Conservation (phyloP, 2,113 vertebrate species). For the Lates calcarifer region DNA sequence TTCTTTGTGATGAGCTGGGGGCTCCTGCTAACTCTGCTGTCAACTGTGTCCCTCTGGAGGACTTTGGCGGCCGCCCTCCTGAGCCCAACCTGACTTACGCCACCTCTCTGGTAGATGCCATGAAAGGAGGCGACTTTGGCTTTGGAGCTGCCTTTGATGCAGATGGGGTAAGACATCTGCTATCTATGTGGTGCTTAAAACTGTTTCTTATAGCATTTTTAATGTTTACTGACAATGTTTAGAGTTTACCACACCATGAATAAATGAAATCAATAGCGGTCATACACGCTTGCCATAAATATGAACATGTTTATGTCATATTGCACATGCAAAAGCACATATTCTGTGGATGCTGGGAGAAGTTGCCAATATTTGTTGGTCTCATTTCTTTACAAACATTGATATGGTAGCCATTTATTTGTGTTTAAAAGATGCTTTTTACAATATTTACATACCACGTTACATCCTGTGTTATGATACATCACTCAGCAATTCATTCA, state of each 20-base stretch:
- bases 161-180: slow-evolving; percentile 89
- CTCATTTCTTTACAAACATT: neutral
- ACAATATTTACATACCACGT: neutral
- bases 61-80: slow-evolving; percentile 95
- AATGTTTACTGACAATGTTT: no score
- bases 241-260: no score
- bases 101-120: slow-evolving; percentile 92
- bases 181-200: neutral
- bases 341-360: neutral
- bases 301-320: no score
- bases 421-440: neutral
- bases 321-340: no score
- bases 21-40: slow-evolving; percentile 97
- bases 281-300: no score
- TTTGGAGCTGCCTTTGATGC: slow-evolving; percentile 98
- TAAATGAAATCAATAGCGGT: no score
- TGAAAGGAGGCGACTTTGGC: slow-evolving; percentile 97
- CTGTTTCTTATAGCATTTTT: neutral
- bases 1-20: slow-evolving; percentile 96
- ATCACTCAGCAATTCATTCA: neutral
- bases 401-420: neutral
- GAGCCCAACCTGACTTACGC: slow-evolving; percentile 96
- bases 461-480: neutral
- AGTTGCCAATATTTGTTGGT: neutral
- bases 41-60: slow-evolving; percentile 96